Conservation (phyloP, 2,888 invertebrate species). For the Amphipoea lucens region DNA sequence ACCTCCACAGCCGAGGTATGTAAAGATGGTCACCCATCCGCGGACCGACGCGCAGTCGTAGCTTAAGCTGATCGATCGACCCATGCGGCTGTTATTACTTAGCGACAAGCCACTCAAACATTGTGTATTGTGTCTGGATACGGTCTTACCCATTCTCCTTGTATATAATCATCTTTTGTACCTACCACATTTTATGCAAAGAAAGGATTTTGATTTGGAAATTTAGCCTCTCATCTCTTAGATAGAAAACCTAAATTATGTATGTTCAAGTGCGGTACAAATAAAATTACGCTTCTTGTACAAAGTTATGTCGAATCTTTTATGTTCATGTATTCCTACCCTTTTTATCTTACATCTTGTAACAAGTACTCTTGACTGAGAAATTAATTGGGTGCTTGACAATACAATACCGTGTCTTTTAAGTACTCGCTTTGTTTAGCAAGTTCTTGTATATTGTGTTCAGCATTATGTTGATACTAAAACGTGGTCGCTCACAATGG, state of each 20-base stretch:
- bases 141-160: too few species aligned
- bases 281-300: slow-evolving; percentile 26
- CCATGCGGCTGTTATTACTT: too few species aligned
- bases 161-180: neutral
- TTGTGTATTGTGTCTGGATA: too few species aligned
- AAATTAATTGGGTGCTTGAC: slow-evolving; percentile 52
- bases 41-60: too few species aligned
- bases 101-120: too few species aligned
- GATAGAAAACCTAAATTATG: slow-evolving; percentile 18
- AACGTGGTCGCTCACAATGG: too few species aligned
- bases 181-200: neutral
- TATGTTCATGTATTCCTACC: slow-evolving; percentile 6
- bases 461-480: neutral
- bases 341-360: slow-evolving; percentile 46
- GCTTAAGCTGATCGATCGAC: too few species aligned
- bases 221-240: neutral
- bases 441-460: neutral
- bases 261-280: neutral
- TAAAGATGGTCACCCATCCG: too few species aligned
- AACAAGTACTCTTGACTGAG: slow-evolving; percentile 26
- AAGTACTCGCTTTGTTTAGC: slow-evolving; percentile 1
- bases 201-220: neutral
- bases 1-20: too few species aligned
- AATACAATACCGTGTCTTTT: slow-evolving; percentile 25
- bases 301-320: slow-evolving; percentile 18